Evolutionary conservation across 1,140 invertebrate species (phyloP), one percentile per base, ranked within the genome.

Genomic region (Mya arenaria): DNA sequence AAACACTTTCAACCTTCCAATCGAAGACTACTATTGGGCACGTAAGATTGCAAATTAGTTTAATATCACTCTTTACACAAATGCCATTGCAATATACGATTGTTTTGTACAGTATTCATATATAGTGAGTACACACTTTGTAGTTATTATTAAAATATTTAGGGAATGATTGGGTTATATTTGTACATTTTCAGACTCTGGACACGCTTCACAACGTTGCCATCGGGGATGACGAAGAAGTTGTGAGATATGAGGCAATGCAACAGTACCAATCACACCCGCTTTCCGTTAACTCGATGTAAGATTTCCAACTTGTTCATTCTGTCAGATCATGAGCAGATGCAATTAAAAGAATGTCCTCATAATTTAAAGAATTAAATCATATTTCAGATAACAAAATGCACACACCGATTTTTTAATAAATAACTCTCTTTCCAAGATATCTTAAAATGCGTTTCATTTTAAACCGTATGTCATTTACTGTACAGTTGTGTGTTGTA

Each of bases 161-260:
- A n/a, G n/a, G n/a, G n/a, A n/a, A n/a, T n/a, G n/a, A n/a, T n/a
- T n/a, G n/a, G n/a, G n/a, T n/a, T n/a, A n/a, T n/a, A n/a, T n/a
- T n/a, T n/a, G n/a, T n/a, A n/a, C n/a, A n/a, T n/a, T n/a, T 58
- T 0, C 19, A 79, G 75, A 69, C 75, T 17, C 48, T 69, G n/a
- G 10, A 56, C 15, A 52, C 36, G 19, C 44, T 79, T n/a, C 23
- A 58, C 30, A 69, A 19, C 10, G 63, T 39, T 25, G 75, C 48
- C 15, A 17, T 79, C 1, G 39, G 39, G 23, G 75, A 79, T 34
- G 75, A 68, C n/a, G 63, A 79, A 39, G 63, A 58, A 3, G 41
- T n/a, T 30, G 75, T 79, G 15, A n/a, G 75, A 32, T 79, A 79
- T 69, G 75, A 68, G 23, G 75, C 75, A n/a, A 13, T 79, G 15